Conservation (phyloP, 2,797 vertebrate genomes). For the Siniperca obscura region DNA sequence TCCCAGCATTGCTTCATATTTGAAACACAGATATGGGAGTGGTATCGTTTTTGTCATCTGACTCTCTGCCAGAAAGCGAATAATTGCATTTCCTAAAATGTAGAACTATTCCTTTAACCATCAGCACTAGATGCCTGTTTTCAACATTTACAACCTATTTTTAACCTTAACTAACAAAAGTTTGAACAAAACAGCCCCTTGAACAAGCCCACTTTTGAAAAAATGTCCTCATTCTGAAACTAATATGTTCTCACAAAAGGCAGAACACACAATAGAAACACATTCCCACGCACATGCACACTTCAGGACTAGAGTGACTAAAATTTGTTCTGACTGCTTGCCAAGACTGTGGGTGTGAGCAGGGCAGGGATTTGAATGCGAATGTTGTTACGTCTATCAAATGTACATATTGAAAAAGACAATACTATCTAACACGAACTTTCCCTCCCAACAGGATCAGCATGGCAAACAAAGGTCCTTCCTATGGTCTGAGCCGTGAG, state of each 20-base stretch:
- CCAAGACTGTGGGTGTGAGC: constrained; percentile 51
- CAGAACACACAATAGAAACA: constrained; percentile 9
- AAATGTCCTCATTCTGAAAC: neutral
- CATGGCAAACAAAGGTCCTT: constrained; percentile 94
- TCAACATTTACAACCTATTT: neutral
- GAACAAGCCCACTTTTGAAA: neutral
- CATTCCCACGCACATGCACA: neutral
- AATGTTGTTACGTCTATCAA: constrained; percentile 42
- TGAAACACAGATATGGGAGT: too few species aligned
- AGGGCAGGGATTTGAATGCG: constrained; percentile 19
- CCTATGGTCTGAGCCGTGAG: constrained; percentile 93
- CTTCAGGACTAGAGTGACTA: constrained; percentile 35
- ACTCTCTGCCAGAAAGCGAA: neutral
- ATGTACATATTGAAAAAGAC: constrained; percentile 32
- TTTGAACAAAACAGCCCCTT: neutral
- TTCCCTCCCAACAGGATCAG: constrained; percentile 64
- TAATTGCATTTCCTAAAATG: neutral
- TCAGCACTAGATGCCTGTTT: neutral
- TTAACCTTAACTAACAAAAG: neutral
- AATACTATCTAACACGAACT: constrained; percentile 22
- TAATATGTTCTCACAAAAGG: neutral
- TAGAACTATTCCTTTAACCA: neutral
- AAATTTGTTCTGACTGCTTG: constrained; percentile 49
- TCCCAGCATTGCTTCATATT: too few species aligned
- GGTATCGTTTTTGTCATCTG: neutral